Percentiles rank a stretch among this genome's conserved stretches.
Evolutionary conservation across 2,888 invertebrate genomes (phyloP).

Genomic region (Ophion ellenae): DNA sequence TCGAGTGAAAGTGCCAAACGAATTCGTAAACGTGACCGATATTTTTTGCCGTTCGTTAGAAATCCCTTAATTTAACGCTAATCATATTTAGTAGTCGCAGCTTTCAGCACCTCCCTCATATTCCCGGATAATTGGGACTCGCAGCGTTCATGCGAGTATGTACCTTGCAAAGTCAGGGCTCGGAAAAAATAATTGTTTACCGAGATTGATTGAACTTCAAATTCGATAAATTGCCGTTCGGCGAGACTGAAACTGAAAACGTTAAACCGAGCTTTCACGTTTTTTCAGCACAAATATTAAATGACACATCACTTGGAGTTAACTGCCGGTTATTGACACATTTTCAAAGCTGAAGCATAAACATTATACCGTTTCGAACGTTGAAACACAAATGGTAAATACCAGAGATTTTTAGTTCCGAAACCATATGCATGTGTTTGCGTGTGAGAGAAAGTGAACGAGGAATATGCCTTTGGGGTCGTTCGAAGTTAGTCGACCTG

Average conservation of each 20-base stretch:
- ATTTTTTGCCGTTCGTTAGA: conserved; percentile 5
- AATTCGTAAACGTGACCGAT: conserved; percentile 14
- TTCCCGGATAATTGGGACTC: neutral
- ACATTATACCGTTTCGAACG: too few species aligned
- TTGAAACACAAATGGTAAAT: neutral
- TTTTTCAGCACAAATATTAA: too few species aligned
- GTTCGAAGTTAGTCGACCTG: conserved; percentile 42
- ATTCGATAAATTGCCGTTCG: too few species aligned
- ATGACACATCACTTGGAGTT: too few species aligned
- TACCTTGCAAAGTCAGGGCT: too few species aligned
- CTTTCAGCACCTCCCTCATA: neutral
- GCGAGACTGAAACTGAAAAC: too few species aligned
- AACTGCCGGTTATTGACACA: too few species aligned
- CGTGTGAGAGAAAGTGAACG: conserved; percentile 14
- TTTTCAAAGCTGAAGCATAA: too few species aligned
- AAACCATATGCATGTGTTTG: neutral
- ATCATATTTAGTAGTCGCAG: neutral
- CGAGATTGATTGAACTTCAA: neutral
- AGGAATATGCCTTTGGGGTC: conserved; percentile 25
- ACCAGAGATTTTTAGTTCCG: conserved; percentile 11
- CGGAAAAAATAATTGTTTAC: neutral
- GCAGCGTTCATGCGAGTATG: neutral
- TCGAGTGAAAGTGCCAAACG: conserved; percentile 11
- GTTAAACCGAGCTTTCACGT: too few species aligned
- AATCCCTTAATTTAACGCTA: neutral